Base-by-base conservation (phyloP, 2,888 invertebrate species). In the Ochropacha duplaris region DNA sequence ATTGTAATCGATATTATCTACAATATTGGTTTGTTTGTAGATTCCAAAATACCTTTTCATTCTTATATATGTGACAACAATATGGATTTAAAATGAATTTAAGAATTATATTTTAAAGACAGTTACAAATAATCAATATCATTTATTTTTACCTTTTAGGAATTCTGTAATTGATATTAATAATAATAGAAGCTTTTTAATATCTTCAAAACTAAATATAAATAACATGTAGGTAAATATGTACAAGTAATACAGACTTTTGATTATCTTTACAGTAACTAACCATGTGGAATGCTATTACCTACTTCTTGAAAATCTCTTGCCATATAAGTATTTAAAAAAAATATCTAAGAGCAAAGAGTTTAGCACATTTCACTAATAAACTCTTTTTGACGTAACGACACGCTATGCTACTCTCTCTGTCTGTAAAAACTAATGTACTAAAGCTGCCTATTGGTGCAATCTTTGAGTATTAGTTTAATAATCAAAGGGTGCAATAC, bases 221-320 rank as follows among this genome's bases (percentile, higher is more conserved):
- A 16, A 9, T 16, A 19, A 8, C 39, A 44, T n/a, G 19, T 44
- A 44, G 3, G 19, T 44, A 19, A 44, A 19, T 19, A 44, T 39
- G 1, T 9, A 19, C 5, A 9, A 19, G 44, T 44, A 14, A 65
- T 69, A 69, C 62, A 68, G 76, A 76, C 68, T 79, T 73, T 77
- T 74, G 71, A 62, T 64, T 71, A 2, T 75, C 76, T 78, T 67
- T 82, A 81, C 78, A 81, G 68, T 64, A 68, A 64, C 61, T 68
- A 66, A 76, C 57, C 60, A 69, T 69, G 69, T 83, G 84, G 84
- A 83, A 84, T 84, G 84, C 74, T 75, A 72, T 64, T n/a, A n/a
- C n/a, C n/a, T n/a, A 63, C 12, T 63, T 19, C 16, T 44, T 44
- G 39, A 44, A 44, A 19, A 44, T 67, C 58, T 57, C 61, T 62